These are phyloP conservation scores for Notolepis coatsorum DNA, from an alignment of 2,797 vertebrate species.

Conservation along the genomic window DNA sequence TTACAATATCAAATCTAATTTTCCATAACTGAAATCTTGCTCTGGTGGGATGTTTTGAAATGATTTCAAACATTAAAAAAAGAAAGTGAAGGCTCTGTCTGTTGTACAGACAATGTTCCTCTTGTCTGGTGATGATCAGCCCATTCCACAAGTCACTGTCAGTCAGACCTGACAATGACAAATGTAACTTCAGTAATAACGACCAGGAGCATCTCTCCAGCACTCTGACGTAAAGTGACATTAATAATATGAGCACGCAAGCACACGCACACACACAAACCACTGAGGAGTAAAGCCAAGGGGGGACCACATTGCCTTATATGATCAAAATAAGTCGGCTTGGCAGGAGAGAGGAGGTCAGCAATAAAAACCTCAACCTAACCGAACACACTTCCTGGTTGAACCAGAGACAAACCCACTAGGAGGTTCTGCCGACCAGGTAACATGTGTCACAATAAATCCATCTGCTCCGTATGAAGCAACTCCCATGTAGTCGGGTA, in stretches of 20 bases:
- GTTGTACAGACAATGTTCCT: not conserved
- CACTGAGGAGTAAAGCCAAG: slow-evolving; percentile 50
- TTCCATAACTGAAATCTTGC: too few species aligned
- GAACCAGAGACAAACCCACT: slow-evolving; percentile 49
- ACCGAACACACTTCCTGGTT: slow-evolving; percentile 62
- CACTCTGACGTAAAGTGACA: slow-evolving; percentile 39
- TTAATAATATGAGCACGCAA: slow-evolving; percentile 20
- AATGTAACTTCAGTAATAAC: slow-evolving; percentile 44
- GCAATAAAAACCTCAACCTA: slow-evolving; percentile 66
- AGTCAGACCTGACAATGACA: slow-evolving; percentile 22
- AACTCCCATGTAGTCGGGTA: too few species aligned
- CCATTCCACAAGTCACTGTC: not conserved
- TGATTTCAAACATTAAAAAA: not conserved
- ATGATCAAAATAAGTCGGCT: slow-evolving; percentile 75
- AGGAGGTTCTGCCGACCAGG: slow-evolving; percentile 45
- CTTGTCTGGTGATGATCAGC: not conserved
- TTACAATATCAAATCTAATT: too few species aligned
- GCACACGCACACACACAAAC: slow-evolving; percentile 19
- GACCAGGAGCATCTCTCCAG: slow-evolving; percentile 28
- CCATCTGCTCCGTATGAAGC: too few species aligned
- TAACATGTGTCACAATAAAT: too few species aligned
- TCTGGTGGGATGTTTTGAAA: not conserved
- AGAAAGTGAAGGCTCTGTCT: not conserved
- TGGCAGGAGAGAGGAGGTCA: slow-evolving; percentile 68
- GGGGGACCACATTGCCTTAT: slow-evolving; percentile 76